These are phyloP conservation scores for Chunga burmeisteri DNA, from an alignment of 2,113 vertebrate species.

Conservation along the genomic window DNA sequence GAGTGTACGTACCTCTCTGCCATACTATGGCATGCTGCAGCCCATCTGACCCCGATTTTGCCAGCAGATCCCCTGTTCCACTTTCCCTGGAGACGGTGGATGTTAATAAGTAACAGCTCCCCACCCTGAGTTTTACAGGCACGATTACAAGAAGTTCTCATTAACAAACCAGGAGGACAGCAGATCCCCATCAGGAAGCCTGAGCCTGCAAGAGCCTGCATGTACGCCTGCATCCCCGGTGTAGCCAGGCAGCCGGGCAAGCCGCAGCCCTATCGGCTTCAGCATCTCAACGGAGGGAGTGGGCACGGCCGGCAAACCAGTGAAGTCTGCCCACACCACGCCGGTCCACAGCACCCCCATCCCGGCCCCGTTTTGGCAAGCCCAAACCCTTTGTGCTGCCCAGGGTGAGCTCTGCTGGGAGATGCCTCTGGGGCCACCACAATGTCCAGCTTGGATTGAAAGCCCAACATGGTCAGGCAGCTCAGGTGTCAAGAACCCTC, in stretches of 20 bases:
- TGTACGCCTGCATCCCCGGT: neutral
- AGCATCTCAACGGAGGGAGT: neutral
- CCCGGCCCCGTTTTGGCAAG: neutral
- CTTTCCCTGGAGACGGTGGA: neutral
- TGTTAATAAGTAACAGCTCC: slow-evolving; percentile 35
- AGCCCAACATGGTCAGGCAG: accelerated
- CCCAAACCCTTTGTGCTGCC: neutral
- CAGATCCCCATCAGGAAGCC: slow-evolving; percentile 22
- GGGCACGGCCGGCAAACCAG: neutral
- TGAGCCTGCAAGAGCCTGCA: slow-evolving; percentile 26
- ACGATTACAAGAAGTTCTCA: neutral
- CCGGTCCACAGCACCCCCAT: neutral
- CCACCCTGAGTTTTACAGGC: slow-evolving; percentile 13
- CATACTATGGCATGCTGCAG: accelerated
- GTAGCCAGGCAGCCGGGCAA: accelerated
- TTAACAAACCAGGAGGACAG: slow-evolving; percentile 1
- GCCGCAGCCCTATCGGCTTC: neutral
- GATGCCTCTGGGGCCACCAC: neutral
- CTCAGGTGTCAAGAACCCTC: neutral
- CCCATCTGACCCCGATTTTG: neutral
- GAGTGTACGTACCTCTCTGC: neutral
- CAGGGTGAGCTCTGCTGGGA: neutral
- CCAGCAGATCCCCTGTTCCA: neutral
- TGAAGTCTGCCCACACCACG: neutral
- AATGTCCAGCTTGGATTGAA: neutral